A percentile compares a stretch with the other conserved stretches of the same genome.
These are phyloP conservation scores for Microtus richardsoni DNA, from an alignment of 2,113 vertebrate species.

Conservation along the genomic window DNA sequence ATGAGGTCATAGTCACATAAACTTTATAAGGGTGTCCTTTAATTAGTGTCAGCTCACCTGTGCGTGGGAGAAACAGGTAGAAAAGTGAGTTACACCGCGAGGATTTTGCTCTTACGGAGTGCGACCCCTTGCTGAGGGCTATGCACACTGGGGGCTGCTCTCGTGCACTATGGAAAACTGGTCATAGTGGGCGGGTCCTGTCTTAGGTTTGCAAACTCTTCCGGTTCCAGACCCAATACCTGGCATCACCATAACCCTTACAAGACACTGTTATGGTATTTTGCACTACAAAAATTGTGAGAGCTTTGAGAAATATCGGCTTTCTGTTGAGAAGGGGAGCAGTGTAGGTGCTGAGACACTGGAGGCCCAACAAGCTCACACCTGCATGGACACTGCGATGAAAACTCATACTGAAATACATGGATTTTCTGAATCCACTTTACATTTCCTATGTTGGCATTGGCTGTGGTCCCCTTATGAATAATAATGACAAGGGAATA, in stretches of 20 bases:
- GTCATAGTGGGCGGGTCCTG: neutral
- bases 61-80: neutral
- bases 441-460: neutral
- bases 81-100: slow-evolving; percentile 18
- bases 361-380: neutral
- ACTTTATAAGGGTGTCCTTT: slow-evolving; percentile 12
- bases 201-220: neutral
- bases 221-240: neutral
- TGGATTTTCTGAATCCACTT: neutral
- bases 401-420: neutral
- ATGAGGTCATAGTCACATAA: slow-evolving; percentile 12
- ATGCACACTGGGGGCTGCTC: neutral
- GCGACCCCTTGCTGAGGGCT: neutral
- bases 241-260: slow-evolving; percentile 3
- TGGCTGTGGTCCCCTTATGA: neutral
- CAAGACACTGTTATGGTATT: neutral
- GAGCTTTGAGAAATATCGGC: slow-evolving; percentile 15
- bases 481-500: slow-evolving; percentile 4
- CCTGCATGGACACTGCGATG: neutral
- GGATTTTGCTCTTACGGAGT: neutral
- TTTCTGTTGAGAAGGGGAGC: neutral
- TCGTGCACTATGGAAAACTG: neutral
- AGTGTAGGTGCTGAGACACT: neutral
- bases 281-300: slow-evolving; percentile 4
- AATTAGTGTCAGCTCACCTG: neutral